Conservation (phyloP, 2,888 invertebrate species). For the Melolontha melolontha region DNA sequence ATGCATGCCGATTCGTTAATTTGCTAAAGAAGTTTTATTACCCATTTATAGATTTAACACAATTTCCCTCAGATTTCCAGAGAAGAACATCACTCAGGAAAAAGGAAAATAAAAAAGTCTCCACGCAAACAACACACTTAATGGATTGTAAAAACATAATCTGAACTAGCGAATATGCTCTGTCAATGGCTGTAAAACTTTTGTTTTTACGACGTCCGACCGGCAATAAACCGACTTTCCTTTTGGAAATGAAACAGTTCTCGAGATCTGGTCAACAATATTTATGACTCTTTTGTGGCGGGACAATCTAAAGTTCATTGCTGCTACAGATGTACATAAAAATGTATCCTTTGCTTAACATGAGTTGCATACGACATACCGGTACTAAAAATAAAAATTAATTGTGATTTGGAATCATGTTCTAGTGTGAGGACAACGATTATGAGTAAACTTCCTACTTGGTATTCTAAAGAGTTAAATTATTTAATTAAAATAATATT, state of each 20-base stretch:
- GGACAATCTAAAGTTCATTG: too few species aligned
- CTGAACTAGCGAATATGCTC: slow-evolving; percentile 16
- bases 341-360: not conserved
- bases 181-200: slow-evolving; percentile 33
- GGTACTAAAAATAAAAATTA: not conserved
- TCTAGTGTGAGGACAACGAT: too few species aligned
- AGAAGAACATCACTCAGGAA: not conserved
- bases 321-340: too few species aligned
- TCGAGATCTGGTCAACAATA: slow-evolving; percentile 2
- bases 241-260: slow-evolving; percentile 10
- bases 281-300: slow-evolving; percentile 13
- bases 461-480: too few species aligned
- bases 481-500: too few species aligned
- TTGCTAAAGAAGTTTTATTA: too few species aligned
- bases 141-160: slow-evolving; percentile 33
- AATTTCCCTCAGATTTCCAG: not conserved
- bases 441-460: too few species aligned
- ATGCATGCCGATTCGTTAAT: too few species aligned
- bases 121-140: slow-evolving; percentile 7
- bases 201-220: slow-evolving; percentile 28
- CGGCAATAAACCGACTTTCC: slow-evolving; percentile 9
- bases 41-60: too few species aligned
- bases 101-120: slow-evolving; percentile 19
- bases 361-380: slow-evolving; percentile 1
- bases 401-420: too few species aligned